A percentile compares a stretch with the other conserved stretches of the same genome.
Evolutionary conservation across 2,888 invertebrate genomes (phyloP).

Genomic region (Limenitis camilla): DNA sequence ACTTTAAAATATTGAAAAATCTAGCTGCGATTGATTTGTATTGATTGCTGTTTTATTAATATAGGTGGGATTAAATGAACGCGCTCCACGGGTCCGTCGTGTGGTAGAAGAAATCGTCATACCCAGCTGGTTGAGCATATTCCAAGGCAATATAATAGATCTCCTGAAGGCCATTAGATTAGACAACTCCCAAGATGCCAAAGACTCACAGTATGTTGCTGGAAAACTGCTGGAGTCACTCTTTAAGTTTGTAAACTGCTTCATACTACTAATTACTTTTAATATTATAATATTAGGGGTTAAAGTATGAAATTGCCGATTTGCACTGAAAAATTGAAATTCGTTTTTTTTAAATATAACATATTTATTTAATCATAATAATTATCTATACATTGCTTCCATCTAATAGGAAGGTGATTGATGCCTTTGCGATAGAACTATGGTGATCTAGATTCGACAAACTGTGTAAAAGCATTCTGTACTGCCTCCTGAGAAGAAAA

Average conservation of each 20-base stretch:
- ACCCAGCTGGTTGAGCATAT: constrained; percentile 84
- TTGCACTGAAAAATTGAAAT: too few relatives aligned
- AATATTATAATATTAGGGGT: background rate
- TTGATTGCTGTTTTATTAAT: background rate
- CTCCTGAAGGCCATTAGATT: constrained; percentile 84
- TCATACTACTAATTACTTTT: background rate
- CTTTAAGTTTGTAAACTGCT: constrained; percentile 52
- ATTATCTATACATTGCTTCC: too few relatives aligned
- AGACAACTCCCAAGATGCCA: constrained; percentile 73
- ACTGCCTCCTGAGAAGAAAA: too few relatives aligned
- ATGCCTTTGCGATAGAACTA: too few relatives aligned
- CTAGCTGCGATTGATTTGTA: background rate
- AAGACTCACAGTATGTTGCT: constrained; percentile 68
- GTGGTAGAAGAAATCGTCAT: constrained; percentile 75
- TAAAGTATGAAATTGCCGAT: too few relatives aligned
- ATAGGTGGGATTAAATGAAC: constrained; percentile 65
- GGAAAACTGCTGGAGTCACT: constrained; percentile 64
- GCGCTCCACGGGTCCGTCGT: constrained; percentile 59
- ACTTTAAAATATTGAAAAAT: too few relatives aligned
- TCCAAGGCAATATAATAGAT: constrained; percentile 79
- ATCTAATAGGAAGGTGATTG: too few relatives aligned
- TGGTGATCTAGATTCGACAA: too few relatives aligned
- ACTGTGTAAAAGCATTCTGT: too few relatives aligned
- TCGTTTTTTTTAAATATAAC: too few relatives aligned
- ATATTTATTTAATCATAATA: too few relatives aligned